phyloP scores from a whole-genome alignment of 2,797 vertebrate species.

The Cyclopterus lumpus region DNA sequence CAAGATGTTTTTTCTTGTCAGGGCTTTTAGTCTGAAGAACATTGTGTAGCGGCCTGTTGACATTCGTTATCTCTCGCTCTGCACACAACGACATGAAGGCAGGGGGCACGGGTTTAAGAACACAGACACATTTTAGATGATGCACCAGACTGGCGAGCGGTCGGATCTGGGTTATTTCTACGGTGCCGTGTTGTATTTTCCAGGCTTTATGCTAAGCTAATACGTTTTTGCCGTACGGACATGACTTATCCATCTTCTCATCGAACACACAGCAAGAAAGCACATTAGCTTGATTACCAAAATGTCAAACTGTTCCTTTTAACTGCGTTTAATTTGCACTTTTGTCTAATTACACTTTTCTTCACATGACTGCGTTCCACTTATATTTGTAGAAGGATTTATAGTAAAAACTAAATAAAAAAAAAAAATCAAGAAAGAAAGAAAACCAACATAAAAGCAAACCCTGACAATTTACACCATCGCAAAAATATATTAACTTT shows the following conservation, averaged over 20 bases:
- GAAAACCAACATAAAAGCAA: too few species aligned
- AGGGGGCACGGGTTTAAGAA: background rate
- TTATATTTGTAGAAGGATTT: background rate
- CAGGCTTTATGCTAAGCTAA: background rate
- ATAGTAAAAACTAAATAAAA: background rate
- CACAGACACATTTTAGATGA: background rate
- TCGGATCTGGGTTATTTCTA: background rate
- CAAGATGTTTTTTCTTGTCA: constrained; percentile 9
- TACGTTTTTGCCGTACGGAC: background rate
- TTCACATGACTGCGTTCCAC: background rate
- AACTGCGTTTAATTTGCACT: background rate
- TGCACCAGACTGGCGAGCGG: background rate
- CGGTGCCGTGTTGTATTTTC: too few species aligned
- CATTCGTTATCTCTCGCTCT: background rate
- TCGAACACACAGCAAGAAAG: background rate
- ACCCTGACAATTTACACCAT: background rate
- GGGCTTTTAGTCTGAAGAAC: constrained; percentile 13
- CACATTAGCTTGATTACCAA: background rate
- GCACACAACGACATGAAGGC: background rate
- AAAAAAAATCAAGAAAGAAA: background rate
- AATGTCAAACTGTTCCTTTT: background rate
- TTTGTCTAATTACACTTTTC: background rate
- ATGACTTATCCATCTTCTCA: background rate
- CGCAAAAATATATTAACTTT: background rate
- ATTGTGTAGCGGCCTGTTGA: background rate